These are phyloP conservation scores for Australoheros scitulus DNA, from an alignment of 2,113 vertebrate genomes.

Conservation along the genomic window DNA sequence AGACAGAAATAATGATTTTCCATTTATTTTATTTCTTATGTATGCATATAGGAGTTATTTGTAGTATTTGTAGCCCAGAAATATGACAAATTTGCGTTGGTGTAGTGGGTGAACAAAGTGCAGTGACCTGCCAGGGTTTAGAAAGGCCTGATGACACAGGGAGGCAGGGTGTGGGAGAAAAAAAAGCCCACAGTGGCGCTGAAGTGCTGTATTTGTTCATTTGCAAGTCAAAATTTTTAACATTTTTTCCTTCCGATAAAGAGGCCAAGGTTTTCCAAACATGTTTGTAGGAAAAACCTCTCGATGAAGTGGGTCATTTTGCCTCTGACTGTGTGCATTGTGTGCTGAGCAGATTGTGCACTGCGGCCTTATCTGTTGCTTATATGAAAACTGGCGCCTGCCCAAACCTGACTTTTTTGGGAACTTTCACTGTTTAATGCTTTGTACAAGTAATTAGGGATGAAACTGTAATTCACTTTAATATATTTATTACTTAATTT, in stretches of 20 bases:
- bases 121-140: constrained; percentile 8
- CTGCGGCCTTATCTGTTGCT: rapidly evolving
- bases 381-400: neutral
- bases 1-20: no score
- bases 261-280: neutral
- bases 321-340: rapidly evolving
- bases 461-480: rapidly evolving
- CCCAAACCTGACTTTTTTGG: neutral
- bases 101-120: neutral
- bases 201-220: neutral
- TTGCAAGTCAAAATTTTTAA: constrained; percentile 3
- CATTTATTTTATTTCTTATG: neutral
- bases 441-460: neutral
- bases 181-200: neutral
- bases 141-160: neutral
- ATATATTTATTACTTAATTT: neutral
- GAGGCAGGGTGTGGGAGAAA: neutral
- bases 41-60: neutral
- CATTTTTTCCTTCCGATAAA: neutral
- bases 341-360: no score
- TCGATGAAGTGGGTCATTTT: rapidly evolving
- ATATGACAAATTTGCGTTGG: neutral
- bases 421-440: neutral
- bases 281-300: neutral
- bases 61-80: neutral